These are phyloP conservation scores for Hyposoter didymator DNA, from an alignment of 2,888 invertebrate genomes.

Conservation along the genomic window DNA sequence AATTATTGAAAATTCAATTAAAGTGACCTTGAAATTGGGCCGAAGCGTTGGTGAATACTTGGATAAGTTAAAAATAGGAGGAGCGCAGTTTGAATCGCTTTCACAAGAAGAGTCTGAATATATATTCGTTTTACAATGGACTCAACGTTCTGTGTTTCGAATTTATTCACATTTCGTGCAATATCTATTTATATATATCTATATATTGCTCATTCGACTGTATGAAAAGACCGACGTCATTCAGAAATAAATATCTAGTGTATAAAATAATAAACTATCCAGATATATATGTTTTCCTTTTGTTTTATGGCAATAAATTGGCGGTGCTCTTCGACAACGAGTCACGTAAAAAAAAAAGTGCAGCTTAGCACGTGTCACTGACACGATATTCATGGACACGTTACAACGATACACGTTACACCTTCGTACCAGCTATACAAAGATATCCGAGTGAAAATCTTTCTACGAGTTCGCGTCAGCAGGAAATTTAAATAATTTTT, in stretches of 20 bases:
- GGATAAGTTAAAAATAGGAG: constrained; percentile 1
- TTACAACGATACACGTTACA: constrained; percentile 8
- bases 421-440: background rate
- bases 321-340: background rate
- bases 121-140: constrained; percentile 23
- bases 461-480: background rate
- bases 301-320: background rate
- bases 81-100: background rate
- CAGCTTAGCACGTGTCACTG: constrained; percentile 27
- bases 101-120: background rate
- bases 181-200: background rate
- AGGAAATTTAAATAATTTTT: background rate
- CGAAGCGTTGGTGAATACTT: background rate
- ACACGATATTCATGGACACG: constrained; percentile 15
- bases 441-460: background rate
- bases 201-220: background rate
- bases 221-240: background rate
- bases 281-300: background rate
- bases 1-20: background rate
- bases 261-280: constrained; percentile 4
- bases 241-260: background rate
- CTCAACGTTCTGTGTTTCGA: background rate
- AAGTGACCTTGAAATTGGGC: background rate
- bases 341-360: constrained; percentile 21
- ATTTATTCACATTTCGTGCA: background rate